Base-by-base conservation (phyloP, 2,113 vertebrate species). In the Tachysurus vachellii region DNA sequence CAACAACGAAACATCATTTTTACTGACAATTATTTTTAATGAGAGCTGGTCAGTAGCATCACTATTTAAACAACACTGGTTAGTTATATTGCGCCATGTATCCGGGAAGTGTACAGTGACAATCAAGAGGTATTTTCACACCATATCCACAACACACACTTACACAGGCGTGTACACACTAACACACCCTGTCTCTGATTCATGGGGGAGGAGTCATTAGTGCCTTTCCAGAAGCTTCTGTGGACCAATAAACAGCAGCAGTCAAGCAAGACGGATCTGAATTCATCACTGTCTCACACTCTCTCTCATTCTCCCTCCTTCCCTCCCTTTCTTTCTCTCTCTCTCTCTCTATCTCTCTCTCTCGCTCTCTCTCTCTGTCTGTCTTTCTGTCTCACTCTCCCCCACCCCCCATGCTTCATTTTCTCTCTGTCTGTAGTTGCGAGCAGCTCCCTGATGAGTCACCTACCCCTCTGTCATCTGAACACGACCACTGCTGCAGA, bases 181-280 rank as follows among this genome's bases (percentile, higher is more conserved):
- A 42, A 85, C 57, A 86, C 66, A 76, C 85, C 66, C 83, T 83
- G 89, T 54, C 71, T 77, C 84, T 86, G 84, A 79, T 83, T 86
- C 88, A 89, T 75, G 53, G 80, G 84, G 89, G 82, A 87, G 79
- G 87, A 88, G 84, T 89, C 90, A 91, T 90, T 91, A 92, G 84
- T 75, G 87, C 89, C 57, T 84, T 89, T 91, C 90, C 90, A 80
- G 90, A 89, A 83, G 88, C 91, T 88, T 91, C 90, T 85, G 80
- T 87, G 79, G 73, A 88, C 89, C 86, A 92, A 90, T 90, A 92
- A 92, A 91, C 89, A 89, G 88, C 83, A 91, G 85, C 89, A 88
- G 90, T 90, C 88, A 91, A 90, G 89, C 90, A 90, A 90, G 85
- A 91, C 90, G 81, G 84, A 88, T 91, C 80, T 88, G 80, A 91